A percentile compares a stretch with the other conserved stretches of the same genome.
phyloP scores from a whole-genome alignment of 2,797 vertebrate species.

The Salarias fasciatus region DNA sequence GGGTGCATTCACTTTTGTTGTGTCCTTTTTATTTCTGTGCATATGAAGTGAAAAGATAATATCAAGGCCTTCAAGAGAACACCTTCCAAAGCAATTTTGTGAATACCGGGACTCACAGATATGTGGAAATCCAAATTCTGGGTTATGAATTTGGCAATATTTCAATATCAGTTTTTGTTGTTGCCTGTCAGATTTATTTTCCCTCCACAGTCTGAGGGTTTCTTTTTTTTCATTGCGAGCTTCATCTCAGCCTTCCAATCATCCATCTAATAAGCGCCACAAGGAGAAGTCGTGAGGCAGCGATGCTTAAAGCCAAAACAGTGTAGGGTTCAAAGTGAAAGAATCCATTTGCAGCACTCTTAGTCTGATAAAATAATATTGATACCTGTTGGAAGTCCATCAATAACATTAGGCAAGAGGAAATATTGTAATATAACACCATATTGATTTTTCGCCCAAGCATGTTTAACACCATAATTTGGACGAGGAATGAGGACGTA shows the following conservation, averaged over 20 bases:
- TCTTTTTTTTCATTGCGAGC: constrained; percentile 6
- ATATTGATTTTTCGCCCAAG: constrained; percentile 63
- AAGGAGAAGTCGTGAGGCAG: constrained; percentile 46
- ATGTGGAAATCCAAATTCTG: constrained; percentile 7
- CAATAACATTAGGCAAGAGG: constrained; percentile 53
- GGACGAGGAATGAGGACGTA: constrained; percentile 49
- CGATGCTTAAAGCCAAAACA: constrained; percentile 43
- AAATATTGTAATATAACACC: constrained; percentile 59
- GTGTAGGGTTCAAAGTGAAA: constrained; percentile 33
- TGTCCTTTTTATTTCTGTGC: not conserved
- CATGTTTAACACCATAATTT: constrained; percentile 57
- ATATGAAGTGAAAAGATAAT: not conserved
- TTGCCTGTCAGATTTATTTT: not conserved
- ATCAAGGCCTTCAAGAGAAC: constrained; percentile 1
- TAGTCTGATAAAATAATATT: constrained; percentile 60
- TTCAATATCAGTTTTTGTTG: constrained; percentile 1
- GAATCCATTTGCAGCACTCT: constrained; percentile 62
- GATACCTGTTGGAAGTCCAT: constrained; percentile 55
- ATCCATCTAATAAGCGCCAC: constrained; percentile 52
- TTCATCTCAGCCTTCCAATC: constrained; percentile 29
- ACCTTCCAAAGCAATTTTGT: not conserved
- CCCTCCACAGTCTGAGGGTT: not conserved
- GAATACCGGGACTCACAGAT: not conserved
- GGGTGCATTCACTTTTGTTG: too few species aligned
- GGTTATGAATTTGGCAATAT: not conserved